A percentile compares a stretch with the other conserved stretches of the same genome.
phyloP scores from a whole-genome alignment of 2,113 vertebrate genomes.

The Polypterus senegalus region DNA sequence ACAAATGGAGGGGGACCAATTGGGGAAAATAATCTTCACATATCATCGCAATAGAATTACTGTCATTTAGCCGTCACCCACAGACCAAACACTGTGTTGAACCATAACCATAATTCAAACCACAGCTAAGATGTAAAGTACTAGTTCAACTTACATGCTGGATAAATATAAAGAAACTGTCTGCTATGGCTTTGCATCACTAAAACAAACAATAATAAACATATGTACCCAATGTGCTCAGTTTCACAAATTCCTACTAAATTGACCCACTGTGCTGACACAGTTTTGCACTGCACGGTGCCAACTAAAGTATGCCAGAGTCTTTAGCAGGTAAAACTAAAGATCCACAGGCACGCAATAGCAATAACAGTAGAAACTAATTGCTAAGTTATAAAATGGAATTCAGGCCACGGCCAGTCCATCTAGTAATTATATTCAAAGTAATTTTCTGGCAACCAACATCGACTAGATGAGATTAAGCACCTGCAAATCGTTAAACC shows the following conservation, averaged over 20 bases:
- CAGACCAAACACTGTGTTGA: constrained; percentile 17
- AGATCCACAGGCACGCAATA: constrained; percentile 9
- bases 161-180: background rate
- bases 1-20: constrained; percentile 9
- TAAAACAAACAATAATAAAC: constrained; percentile 17
- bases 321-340: background rate
- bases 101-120: constrained; percentile 5
- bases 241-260: constrained; percentile 7
- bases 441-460: constrained; percentile 10
- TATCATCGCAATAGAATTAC: constrained; percentile 5
- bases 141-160: background rate
- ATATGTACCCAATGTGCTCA: constrained; percentile 12
- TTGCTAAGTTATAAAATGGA: constrained; percentile 8
- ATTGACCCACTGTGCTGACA: constrained; percentile 1
- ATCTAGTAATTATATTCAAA: constrained; percentile 11
- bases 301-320: background rate
- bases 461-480: constrained; percentile 4
- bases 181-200: constrained; percentile 4
- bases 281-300: background rate
- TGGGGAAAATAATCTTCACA: background rate
- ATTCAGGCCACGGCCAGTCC: constrained; percentile 1
- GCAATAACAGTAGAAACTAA: constrained; percentile 1
- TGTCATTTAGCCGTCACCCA: constrained; percentile 12
- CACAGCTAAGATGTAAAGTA: background rate
- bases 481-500: background rate